These are phyloP conservation scores for Mya arenaria DNA, from an alignment of 1,140 invertebrate species.

Conservation along the genomic window DNA sequence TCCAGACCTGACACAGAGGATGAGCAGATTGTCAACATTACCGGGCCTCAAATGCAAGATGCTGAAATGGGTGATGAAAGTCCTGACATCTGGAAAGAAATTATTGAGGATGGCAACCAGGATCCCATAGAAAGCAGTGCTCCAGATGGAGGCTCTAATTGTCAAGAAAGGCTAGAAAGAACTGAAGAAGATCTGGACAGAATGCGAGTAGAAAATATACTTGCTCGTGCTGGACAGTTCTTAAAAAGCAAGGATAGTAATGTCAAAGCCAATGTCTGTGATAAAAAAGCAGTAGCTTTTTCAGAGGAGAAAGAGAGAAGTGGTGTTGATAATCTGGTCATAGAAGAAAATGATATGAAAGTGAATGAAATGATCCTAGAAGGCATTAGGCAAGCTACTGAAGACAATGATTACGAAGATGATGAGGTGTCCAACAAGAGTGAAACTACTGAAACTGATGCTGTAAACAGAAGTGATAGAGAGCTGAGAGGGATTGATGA, in stretches of 20 bases:
- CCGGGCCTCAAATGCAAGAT: not conserved
- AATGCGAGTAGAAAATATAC: not conserved
- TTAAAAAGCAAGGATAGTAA: not conserved
- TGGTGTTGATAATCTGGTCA: not conserved
- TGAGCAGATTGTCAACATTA: not conserved
- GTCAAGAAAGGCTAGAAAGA: too few species aligned
- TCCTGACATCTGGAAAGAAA: not conserved
- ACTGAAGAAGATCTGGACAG: not conserved
- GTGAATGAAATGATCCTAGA: conserved; percentile 34
- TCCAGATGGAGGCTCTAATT: too few species aligned
- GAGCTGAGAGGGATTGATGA: too few species aligned
- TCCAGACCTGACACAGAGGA: not conserved
- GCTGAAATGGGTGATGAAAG: not conserved
- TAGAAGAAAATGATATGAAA: conserved; percentile 4
- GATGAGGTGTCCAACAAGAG: too few species aligned
- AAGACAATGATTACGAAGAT: not conserved
- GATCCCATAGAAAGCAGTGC: too few species aligned
- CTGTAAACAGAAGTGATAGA: too few species aligned
- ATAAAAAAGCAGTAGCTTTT: too few species aligned
- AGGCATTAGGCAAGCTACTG: conserved; percentile 35
- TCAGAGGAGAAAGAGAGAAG: not conserved
- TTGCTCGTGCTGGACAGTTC: not conserved
- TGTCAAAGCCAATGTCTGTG: not conserved
- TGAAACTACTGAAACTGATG: too few species aligned
- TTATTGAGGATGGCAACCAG: not conserved